These are phyloP conservation scores for Antigone vipio DNA, from an alignment of 2,113 vertebrate genomes.

Conservation along the genomic window DNA sequence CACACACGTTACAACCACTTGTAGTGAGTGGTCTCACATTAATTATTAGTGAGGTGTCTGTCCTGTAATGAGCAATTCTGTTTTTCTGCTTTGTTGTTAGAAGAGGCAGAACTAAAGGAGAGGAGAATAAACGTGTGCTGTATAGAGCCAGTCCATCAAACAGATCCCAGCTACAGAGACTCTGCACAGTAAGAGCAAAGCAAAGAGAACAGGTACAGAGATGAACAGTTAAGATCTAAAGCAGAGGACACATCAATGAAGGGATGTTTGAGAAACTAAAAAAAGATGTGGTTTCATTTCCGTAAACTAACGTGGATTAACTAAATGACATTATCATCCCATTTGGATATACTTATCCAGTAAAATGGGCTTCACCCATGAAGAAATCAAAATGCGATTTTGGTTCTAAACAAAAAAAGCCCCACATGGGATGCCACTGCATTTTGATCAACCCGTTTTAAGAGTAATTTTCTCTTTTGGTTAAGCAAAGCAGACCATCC, in stretches of 20 bases:
- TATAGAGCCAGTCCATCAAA: not conserved
- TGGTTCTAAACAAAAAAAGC: not conserved
- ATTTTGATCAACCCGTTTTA: not conserved
- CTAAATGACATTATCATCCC: not conserved
- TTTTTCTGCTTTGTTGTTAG: not conserved
- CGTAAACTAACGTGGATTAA: not conserved
- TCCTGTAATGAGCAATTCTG: not conserved
- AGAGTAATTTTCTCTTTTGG: not conserved
- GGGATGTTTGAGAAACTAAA: not conserved
- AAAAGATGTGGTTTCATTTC: slow-evolving; percentile 16
- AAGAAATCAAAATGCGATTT: slow-evolving; percentile 12
- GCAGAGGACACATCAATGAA: not conserved
- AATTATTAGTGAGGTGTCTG: not conserved
- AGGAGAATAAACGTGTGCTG: not conserved
- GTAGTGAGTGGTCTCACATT: not conserved
- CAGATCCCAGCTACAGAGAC: not conserved
- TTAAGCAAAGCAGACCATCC: not conserved
- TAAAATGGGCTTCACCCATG: slow-evolving; percentile 12
- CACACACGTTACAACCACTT: not conserved
- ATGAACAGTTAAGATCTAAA: not conserved
- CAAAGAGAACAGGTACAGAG: not conserved
- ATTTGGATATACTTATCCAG: slow-evolving; percentile 23
- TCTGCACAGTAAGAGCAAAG: not conserved
- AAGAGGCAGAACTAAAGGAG: not conserved
- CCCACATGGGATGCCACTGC: not conserved